Conservation (phyloP, 2,113 vertebrate species). For the Ivindomyrus marchei region DNA sequence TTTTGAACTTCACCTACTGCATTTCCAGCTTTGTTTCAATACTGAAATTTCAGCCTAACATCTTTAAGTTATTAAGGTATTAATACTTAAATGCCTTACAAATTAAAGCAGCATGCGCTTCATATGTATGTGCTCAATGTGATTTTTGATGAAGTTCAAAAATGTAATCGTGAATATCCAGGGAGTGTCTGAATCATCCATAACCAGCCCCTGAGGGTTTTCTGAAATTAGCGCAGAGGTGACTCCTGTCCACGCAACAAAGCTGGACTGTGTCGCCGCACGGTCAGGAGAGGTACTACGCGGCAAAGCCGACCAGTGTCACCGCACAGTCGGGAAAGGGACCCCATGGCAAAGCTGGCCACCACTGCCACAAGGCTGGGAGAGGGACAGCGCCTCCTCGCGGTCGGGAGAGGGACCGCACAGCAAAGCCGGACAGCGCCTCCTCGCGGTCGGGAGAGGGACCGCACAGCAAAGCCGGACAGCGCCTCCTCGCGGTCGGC, state of each 20-base stretch:
- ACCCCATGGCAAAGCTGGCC: too few relatives aligned
- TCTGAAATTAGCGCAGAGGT: background rate
- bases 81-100: background rate
- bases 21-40: background rate
- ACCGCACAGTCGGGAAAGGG: constrained; percentile 66
- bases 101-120: background rate
- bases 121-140: background rate
- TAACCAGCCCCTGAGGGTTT: background rate
- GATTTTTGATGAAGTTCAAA: background rate
- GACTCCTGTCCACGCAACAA: background rate
- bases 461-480: constrained; percentile 59
- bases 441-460: constrained; percentile 68
- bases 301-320: background rate
- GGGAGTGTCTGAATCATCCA: background rate
- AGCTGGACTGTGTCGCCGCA: constrained; percentile 24
- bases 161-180: background rate
- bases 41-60: background rate
- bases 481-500: constrained; percentile 46
- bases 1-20: background rate
- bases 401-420: too few relatives aligned
- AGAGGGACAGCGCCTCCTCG: constrained; percentile 51
- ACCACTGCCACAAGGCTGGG: too few relatives aligned
- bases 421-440: constrained; percentile 11
- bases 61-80: background rate
- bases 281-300: constrained; percentile 66